Percentiles rank a stretch among this genome's conserved stretches.
phyloP scores from a whole-genome alignment of 1,140 invertebrate species.

The Diabrotica virgifera region DNA sequence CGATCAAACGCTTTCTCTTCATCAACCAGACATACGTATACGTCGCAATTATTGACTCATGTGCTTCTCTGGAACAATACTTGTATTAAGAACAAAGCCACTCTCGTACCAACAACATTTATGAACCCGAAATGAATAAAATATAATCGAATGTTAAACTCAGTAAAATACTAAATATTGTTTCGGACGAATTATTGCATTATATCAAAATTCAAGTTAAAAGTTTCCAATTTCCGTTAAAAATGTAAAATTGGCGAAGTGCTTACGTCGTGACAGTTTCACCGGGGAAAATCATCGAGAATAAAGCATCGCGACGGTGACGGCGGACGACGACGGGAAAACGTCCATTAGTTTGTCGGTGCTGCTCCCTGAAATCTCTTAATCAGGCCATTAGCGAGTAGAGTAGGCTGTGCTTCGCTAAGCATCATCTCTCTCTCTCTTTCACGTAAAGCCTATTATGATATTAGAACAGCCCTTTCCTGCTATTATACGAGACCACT shows the following conservation, averaged over 20 bases:
- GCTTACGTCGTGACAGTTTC: background rate
- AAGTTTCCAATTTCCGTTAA: slow-evolving; percentile 2
- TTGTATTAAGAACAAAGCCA: too few relatives aligned
- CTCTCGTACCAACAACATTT: too few relatives aligned
- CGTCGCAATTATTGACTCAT: too few relatives aligned
- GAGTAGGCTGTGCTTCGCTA: slow-evolving; percentile 37
- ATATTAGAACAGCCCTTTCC: slow-evolving; percentile 40
- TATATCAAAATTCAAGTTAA: too few relatives aligned
- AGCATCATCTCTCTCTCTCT: slow-evolving; percentile 26
- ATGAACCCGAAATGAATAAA: too few relatives aligned
- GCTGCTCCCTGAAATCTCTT: slow-evolving; percentile 36
- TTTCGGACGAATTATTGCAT: background rate
- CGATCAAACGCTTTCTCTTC: too few relatives aligned
- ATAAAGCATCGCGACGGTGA: background rate
- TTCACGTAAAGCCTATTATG: slow-evolving; percentile 43
- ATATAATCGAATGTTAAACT: background rate
- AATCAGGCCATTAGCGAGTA: slow-evolving; percentile 45
- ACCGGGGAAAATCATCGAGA: background rate
- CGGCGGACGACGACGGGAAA: slow-evolving; percentile 25
- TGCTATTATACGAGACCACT: slow-evolving; percentile 31
- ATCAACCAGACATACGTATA: too few relatives aligned
- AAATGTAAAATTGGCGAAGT: background rate
- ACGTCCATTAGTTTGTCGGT: slow-evolving; percentile 36
- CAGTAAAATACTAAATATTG: background rate
- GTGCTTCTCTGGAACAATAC: too few relatives aligned